Percentiles rank a stretch among this genome's conserved stretches.
Conservation (phyloP, 2,888 invertebrate species). For the Anthophora plumipes region DNA sequence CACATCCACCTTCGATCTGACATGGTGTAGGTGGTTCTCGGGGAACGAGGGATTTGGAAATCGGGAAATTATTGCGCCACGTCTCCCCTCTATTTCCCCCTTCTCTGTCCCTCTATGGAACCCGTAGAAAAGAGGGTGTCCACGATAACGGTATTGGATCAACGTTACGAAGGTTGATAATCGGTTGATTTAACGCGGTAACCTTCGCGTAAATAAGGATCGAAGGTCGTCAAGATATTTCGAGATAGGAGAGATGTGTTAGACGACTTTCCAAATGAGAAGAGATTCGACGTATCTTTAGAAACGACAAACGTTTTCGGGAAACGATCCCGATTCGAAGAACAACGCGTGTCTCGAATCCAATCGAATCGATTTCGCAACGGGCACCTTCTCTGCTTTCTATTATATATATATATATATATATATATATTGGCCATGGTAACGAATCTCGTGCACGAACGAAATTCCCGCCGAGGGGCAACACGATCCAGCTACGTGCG, state of each 20-base stretch:
- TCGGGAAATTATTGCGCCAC: slow-evolving; percentile 65
- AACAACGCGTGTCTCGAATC: not conserved
- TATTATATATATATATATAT: not conserved
- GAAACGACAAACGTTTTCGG: not conserved
- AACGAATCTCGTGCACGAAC: slow-evolving; percentile 44
- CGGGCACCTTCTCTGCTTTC: slow-evolving; percentile 16
- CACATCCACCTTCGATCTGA: slow-evolving; percentile 50
- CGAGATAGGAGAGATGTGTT: slow-evolving; percentile 21
- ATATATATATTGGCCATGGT: slow-evolving; percentile 2
- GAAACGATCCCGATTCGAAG: not conserved
- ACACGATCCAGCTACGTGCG: slow-evolving; percentile 50
- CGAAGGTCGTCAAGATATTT: slow-evolving; percentile 46
- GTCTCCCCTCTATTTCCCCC: not conserved
- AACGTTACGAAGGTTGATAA: slow-evolving; percentile 53
- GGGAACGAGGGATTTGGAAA: slow-evolving; percentile 58
- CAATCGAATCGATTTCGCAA: slow-evolving; percentile 39
- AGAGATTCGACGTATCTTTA: no score
- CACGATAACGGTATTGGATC: slow-evolving; percentile 39
- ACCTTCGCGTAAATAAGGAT: slow-evolving; percentile 69
- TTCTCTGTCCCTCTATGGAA: slow-evolving; percentile 6
- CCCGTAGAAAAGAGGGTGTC: slow-evolving; percentile 30
- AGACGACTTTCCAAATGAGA: no score
- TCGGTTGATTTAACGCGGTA: slow-evolving; percentile 66
- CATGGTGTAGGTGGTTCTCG: slow-evolving; percentile 64
- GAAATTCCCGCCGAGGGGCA: slow-evolving; percentile 70